A percentile compares a stretch with the other conserved stretches of the same genome.
Conservation (phyloP, 2,113 vertebrate species). For the Otus sunia region DNA sequence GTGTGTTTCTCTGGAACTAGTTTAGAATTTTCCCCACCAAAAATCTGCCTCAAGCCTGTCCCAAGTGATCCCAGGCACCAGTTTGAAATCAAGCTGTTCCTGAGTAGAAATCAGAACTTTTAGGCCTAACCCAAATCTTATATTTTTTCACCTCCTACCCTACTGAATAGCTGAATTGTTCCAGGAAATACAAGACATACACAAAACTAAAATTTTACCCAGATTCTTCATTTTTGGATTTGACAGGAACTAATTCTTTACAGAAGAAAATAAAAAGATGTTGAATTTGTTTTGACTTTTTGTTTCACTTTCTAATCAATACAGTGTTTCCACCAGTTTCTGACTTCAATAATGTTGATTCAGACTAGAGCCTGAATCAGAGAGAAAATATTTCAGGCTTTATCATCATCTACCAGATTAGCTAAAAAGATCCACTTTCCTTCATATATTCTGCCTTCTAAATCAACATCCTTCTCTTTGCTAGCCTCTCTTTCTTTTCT, state of each 20-base stretch:
- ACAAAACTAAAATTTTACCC: not conserved
- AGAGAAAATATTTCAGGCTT: not conserved
- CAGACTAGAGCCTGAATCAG: not conserved
- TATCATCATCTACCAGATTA: not conserved
- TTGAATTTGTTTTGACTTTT: not conserved
- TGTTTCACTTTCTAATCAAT: not conserved
- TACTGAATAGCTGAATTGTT: not conserved
- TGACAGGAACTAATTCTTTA: not conserved
- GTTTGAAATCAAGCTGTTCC: not conserved
- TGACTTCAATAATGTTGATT: not conserved
- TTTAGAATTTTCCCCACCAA: not conserved
- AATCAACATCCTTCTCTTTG: not conserved
- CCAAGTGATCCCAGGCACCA: not conserved
- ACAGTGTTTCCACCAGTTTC: not conserved
- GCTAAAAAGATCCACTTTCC: not conserved
- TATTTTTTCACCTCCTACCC: not conserved
- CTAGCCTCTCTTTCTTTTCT: not conserved
- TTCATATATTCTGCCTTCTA: not conserved
- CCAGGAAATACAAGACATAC: not conserved
- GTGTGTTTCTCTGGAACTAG: not conserved
- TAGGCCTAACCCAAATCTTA: not conserved
- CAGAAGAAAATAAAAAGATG: not conserved
- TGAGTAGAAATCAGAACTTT: not conserved
- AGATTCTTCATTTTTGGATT: not conserved
- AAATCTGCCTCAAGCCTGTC: not conserved